These are phyloP conservation scores for Platycheirus albimanus DNA, from an alignment of 2,888 invertebrate genomes.

Conservation along the genomic window DNA sequence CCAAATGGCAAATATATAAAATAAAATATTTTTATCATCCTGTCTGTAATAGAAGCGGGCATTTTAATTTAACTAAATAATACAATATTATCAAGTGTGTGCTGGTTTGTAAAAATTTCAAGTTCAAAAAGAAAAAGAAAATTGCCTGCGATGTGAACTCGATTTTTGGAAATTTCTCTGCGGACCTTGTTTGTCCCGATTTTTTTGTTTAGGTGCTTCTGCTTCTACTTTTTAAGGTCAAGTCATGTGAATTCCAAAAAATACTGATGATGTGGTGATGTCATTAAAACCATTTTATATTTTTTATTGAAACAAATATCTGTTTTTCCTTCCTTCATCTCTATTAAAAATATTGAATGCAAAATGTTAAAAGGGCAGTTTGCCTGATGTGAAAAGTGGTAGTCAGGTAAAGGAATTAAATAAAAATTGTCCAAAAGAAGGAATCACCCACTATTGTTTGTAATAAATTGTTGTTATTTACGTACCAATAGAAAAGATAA, in stretches of 20 bases:
- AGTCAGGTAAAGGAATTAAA: not conserved
- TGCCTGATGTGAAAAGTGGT: not conserved
- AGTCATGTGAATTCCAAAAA: conserved; percentile 31
- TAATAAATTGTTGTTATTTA: conserved; percentile 51
- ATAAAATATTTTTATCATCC: not conserved
- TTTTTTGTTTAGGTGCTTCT: not conserved
- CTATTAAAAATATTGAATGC: not conserved
- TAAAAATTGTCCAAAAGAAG: not conserved
- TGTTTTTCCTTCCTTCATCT: not conserved
- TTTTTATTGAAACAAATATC: not conserved
- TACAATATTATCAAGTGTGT: conserved; percentile 33
- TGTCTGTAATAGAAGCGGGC: no score
- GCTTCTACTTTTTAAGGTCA: conserved; percentile 33
- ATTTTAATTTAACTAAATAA: no score
- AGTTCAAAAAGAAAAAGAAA: not conserved
- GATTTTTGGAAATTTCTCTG: conserved; percentile 60
- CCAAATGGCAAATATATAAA: conserved; percentile 43
- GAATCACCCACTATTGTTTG: not conserved
- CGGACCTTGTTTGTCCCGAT: conserved; percentile 1
- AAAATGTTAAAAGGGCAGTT: no score
- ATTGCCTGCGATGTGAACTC: conserved; percentile 29
- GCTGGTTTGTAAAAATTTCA: conserved; percentile 49
- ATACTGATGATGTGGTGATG: conserved; percentile 58
- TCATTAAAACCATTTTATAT: conserved; percentile 37
- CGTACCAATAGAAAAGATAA: not conserved